Base-by-base conservation (phyloP, 2,888 invertebrate species). In the Helleia helle region DNA sequence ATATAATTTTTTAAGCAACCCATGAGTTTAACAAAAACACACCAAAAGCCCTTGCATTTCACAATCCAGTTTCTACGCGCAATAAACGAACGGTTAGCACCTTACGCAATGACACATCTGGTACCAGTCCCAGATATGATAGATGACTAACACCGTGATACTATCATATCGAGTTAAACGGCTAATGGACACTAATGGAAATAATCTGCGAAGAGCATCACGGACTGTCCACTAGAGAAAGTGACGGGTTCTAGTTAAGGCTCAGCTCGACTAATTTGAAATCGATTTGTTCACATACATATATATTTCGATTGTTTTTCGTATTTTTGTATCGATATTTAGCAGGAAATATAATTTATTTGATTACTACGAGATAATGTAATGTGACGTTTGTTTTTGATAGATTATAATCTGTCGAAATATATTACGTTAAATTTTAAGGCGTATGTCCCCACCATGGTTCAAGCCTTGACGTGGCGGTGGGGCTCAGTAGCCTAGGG, bases 141-240 rank as follows among this genome's bases (percentile, higher is more conserved):
- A 71, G 75, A 77, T 75, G 56, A 52, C 39, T 39, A 30, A 65
- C 70, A 67, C 58, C 52, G 57, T 58, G 55, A 75, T 75, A 77
- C 72, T 74, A 76, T 80, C 75, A 73, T 77, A 79, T 76, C 77
- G 68, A 76, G 80, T 74, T 75, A 79, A 76, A 79, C 68, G 66
- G 70, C 71, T 81, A 83, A 83, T 83, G 81, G 81, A 68, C 70
- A 65, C 75, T 83, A 81, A 81, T 83, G 77, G 76, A 71, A 71
- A 74, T 79, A 68, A 81, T 81, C 77, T 58, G 58, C 54, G 63
- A 68, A 71, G 72, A 69, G 58, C 71, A 80, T 83, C 81, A 68
- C 62, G 67, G 67, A 55, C 66, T 65, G 71, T 65, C 66, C 63
- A 61, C 67, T 61, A 58, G 77, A 71, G 80, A 81, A 79, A 80